phyloP scores from a whole-genome alignment of 2,888 invertebrate genomes.

The Linnaemya vulpina region DNA sequence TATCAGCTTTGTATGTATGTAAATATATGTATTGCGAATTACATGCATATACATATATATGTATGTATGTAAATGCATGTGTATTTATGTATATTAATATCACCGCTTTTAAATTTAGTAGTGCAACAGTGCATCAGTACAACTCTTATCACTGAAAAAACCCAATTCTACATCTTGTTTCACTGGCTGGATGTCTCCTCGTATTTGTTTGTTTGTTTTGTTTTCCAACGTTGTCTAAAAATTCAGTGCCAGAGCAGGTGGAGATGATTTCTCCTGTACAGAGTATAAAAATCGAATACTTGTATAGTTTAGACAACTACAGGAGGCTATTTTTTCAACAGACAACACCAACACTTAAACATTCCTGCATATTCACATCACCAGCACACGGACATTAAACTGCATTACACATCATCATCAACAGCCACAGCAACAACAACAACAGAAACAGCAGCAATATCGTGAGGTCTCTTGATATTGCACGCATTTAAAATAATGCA shows the following conservation, averaged over 20 bases:
- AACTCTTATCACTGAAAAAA: slow-evolving; percentile 18
- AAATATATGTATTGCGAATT: neutral
- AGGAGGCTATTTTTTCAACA: slow-evolving; percentile 20
- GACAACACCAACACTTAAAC: slow-evolving; percentile 3
- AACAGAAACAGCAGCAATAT: slow-evolving; percentile 5
- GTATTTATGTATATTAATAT: neutral
- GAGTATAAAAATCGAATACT: slow-evolving; percentile 24
- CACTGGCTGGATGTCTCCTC: slow-evolving; percentile 4
- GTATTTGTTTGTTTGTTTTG: neutral
- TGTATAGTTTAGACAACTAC: slow-evolving; percentile 27
- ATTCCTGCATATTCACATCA: slow-evolving; percentile 9
- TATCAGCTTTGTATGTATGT: neutral
- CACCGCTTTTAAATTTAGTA: slow-evolving; percentile 6
- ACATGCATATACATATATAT: neutral
- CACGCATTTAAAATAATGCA: slow-evolving; percentile 60
- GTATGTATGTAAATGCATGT: neutral
- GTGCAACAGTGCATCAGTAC: slow-evolving; percentile 5
- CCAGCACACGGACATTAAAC: slow-evolving; percentile 28
- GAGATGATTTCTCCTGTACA: slow-evolving; percentile 34
- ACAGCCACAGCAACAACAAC: neutral
- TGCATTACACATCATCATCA: slow-evolving; percentile 40
- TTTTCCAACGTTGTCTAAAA: slow-evolving; percentile 4
- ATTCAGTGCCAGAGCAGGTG: slow-evolving; percentile 56
- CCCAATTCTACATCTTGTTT: slow-evolving; percentile 22
- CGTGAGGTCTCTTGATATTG: slow-evolving; percentile 53